phyloP scores from a whole-genome alignment of 2,797 vertebrate genomes.

The Vultur gryphus region DNA sequence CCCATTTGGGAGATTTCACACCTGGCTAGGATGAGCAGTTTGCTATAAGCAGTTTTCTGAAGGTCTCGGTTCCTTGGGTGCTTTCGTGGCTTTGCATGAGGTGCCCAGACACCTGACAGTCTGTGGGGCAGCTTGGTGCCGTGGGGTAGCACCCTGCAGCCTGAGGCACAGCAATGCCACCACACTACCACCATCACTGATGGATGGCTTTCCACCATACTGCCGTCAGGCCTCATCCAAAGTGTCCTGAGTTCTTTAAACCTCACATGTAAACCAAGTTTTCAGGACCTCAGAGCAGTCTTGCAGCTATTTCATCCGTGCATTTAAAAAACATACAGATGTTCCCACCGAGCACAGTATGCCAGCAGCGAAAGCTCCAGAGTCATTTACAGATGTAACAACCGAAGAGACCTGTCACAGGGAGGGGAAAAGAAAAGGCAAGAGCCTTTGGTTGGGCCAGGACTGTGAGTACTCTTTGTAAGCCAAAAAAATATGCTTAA shows the following conservation, averaged over 20 bases:
- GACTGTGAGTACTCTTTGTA: neutral
- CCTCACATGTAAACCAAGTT: neutral
- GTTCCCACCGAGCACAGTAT: neutral
- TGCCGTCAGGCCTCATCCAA: neutral
- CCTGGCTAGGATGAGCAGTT: fast-evolving
- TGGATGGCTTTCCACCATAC: too few relatives aligned
- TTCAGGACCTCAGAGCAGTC: neutral
- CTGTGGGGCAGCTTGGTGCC: neutral
- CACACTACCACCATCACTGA: fast-evolving
- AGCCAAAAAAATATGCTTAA: neutral
- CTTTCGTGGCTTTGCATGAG: neutral
- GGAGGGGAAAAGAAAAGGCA: neutral
- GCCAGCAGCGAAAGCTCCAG: neutral
- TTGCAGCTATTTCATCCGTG: neutral
- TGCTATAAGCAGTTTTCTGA: neutral
- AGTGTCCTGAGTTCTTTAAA: neutral
- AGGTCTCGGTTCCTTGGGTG: neutral
- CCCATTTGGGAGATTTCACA: neutral
- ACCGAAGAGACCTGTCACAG: neutral
- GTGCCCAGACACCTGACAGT: neutral
- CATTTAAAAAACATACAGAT: neutral
- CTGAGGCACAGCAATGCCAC: neutral
- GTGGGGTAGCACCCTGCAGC: neutral
- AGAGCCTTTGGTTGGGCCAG: neutral
- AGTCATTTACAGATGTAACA: neutral